These are phyloP conservation scores for Myotis brandtii DNA, from an alignment of 2,113 vertebrate species.

Conservation along the genomic window DNA sequence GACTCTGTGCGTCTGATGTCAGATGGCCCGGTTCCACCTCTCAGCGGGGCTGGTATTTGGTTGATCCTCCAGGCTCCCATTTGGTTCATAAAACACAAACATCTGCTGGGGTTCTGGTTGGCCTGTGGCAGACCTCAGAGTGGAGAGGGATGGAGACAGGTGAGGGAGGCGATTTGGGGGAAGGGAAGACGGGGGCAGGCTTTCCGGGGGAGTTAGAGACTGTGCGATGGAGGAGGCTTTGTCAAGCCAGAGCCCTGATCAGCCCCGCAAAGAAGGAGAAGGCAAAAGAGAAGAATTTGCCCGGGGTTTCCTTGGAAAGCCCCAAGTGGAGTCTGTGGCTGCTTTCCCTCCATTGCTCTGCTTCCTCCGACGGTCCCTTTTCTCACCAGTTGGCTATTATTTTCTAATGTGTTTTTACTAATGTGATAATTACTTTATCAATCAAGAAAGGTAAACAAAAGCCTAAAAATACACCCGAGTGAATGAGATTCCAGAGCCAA, in stretches of 20 bases:
- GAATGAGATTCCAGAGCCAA: conserved; percentile 69
- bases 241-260: conserved; percentile 58
- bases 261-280: neutral
- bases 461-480: conserved; percentile 74
- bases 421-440: conserved; percentile 83
- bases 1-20: conserved; percentile 72
- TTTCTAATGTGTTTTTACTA: conserved; percentile 74
- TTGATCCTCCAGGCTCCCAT: conserved; percentile 80
- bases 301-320: neutral
- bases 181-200: conserved; percentile 25
- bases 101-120: conserved; percentile 87
- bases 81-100: conserved; percentile 86
- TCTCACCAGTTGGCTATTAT: conserved; percentile 69
- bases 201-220: conserved; percentile 73
- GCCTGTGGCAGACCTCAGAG: conserved; percentile 79
- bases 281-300: conserved; percentile 22
- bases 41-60: conserved; percentile 80
- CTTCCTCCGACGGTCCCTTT: conserved; percentile 67
- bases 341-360: conserved; percentile 39
- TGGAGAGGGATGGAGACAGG: conserved; percentile 9
- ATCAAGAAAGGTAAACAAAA: conserved; percentile 80
- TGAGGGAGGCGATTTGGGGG: neutral
- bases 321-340: neutral
- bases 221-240: neutral
- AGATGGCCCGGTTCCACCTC: conserved; percentile 84